Conservation (phyloP, 2,113 vertebrate genomes). For the Caranx melampygus region DNA sequence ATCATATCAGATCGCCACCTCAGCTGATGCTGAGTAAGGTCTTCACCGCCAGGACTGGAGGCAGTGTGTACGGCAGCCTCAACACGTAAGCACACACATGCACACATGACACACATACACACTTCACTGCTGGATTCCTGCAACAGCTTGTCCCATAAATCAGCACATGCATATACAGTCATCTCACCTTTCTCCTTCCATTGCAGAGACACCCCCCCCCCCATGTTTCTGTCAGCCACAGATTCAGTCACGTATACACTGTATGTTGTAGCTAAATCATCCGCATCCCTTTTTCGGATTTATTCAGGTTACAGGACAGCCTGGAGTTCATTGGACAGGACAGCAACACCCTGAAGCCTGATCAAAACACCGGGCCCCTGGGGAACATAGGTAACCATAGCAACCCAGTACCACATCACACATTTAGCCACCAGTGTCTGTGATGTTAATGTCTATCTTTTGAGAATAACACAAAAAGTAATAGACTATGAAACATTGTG, state of each 20-base stretch:
- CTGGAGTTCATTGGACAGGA: slow-evolving; percentile 97
- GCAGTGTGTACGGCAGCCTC: slow-evolving; percentile 96
- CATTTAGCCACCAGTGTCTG: neutral
- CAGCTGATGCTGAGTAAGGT: slow-evolving; percentile 99
- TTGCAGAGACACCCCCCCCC: neutral
- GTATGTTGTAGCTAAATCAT: neutral
- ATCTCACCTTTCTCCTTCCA: neutral
- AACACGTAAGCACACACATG: slow-evolving; percentile 91
- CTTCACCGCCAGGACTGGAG: slow-evolving; percentile 95
- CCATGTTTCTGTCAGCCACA: neutral
- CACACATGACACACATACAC: slow-evolving; percentile 25
- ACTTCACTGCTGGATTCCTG: neutral
- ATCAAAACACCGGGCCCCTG: slow-evolving; percentile 90
- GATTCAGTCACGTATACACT: neutral
- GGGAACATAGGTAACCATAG: slow-evolving; percentile 93
- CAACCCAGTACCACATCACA: neutral
- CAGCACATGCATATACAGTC: neutral
- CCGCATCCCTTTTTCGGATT: neutral
- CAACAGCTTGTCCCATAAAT: neutral
- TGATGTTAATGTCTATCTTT: too few relatives aligned
- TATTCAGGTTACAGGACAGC: slow-evolving; percentile 93
- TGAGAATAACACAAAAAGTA: neutral
- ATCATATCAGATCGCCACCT: slow-evolving; percentile 89
- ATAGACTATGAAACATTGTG: neutral
- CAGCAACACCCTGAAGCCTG: slow-evolving; percentile 89